Base-by-base conservation (phyloP, 2,113 vertebrate genomes). In the Bombycilla garrulus region DNA sequence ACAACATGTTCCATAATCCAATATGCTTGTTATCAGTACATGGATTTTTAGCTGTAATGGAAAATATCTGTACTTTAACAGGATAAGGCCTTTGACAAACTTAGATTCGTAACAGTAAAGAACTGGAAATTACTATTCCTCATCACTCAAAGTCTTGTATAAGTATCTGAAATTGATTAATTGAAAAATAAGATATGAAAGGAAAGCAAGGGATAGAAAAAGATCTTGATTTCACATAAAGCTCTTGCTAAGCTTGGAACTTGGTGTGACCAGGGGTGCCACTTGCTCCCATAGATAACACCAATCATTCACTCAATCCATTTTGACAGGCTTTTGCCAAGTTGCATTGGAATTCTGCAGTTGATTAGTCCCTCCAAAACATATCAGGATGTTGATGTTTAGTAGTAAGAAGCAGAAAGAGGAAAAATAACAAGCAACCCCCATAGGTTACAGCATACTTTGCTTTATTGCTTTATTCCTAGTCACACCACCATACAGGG, bases 401-500 rank as follows among this genome's bases (percentile, higher is more conserved):
- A n/a, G 33, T 42, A 66, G 13, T 15, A 42, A 87, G n/a, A 73
- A 83, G 81, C 3, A n/a, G 31, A 61, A 48, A 47, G 5, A 19
- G 12, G 3, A 3, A 20, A 13, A 65, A 54, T 42, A n/a, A 1
- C 1, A n/a, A n/a, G n/a, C 5, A 54, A 7, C 5, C 1, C 4
- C 15, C 2, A 5, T 20, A 10, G 4, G 4, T 72, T 57, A 35
- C 4, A 6, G 5, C 5, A 4, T 24, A 54, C 2, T 69, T 84
- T 15, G 20, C 18, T 61, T 53, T 51, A 7, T 67, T 79, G 21
- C 20, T n/a, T 38, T 38, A 38, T 38, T 38, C 11, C 7, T 6
- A 24, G 8, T 56, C 44, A 74, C 16, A 56, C 2, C 6, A n/a
- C 8, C 0, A 0, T 7, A 29, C 11, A 6, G 1, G 1, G 6